Percentiles rank a stretch among this genome's conserved stretches.
Evolutionary conservation across 2,113 vertebrate genomes (phyloP).

Genomic region (Rhegmatorhina hoffmannsi): DNA sequence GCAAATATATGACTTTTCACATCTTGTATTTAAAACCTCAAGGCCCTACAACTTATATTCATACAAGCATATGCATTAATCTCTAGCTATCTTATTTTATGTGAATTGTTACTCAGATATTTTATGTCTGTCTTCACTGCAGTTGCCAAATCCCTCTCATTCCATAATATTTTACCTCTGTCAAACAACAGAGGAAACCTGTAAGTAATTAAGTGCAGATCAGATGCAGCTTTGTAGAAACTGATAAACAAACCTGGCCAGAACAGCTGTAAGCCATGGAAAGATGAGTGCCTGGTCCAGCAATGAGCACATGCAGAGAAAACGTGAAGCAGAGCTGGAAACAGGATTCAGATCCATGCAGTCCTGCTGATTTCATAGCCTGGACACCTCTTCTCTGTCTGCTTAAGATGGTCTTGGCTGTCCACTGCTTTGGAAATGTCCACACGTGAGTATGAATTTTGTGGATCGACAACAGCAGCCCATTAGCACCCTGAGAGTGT

Average conservation of each 20-base stretch:
- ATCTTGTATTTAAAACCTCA: background rate
- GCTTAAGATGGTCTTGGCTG: fast-evolving
- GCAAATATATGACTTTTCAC: constrained; percentile 20
- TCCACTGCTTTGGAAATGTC: background rate
- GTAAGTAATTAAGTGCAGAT: background rate
- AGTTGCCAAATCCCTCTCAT: background rate
- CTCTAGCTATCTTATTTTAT: background rate
- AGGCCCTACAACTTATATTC: background rate
- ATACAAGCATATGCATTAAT: background rate
- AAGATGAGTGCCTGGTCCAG: background rate
- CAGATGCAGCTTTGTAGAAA: background rate
- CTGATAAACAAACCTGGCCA: background rate
- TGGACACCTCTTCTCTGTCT: background rate
- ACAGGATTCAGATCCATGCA: background rate
- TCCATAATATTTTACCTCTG: background rate
- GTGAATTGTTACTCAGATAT: background rate
- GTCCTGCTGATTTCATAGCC: background rate
- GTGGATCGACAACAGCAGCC: background rate
- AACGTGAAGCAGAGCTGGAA: background rate
- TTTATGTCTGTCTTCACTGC: background rate
- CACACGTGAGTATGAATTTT: fast-evolving
- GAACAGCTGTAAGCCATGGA: background rate
- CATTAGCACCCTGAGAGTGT: background rate
- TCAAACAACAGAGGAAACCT: background rate
- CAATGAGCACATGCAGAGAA: background rate